phyloP scores from a whole-genome alignment of 2,888 invertebrate species.

The Lobophora halterata region DNA sequence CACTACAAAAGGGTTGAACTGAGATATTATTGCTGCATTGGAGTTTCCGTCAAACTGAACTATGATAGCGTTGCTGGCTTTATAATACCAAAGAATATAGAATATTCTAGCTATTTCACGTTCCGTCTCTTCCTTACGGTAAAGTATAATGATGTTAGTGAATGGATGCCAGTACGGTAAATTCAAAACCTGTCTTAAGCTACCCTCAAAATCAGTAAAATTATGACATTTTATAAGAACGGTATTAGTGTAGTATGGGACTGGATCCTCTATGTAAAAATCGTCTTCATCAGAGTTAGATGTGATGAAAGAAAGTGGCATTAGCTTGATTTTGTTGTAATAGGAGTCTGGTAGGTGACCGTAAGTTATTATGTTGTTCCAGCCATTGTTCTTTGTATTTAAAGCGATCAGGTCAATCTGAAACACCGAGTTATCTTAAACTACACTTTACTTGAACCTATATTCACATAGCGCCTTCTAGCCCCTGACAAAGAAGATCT shows the following conservation, averaged over 20 bases:
- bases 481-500: too few species aligned
- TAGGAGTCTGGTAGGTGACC: conserved; percentile 53
- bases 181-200: conserved; percentile 41
- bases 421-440: conserved; percentile 24
- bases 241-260: conserved; percentile 49
- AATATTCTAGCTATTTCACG: conserved; percentile 49
- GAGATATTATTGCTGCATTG: conserved; percentile 34
- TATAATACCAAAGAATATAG: conserved; percentile 59
- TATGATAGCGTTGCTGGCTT: conserved; percentile 49
- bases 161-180: conserved; percentile 59
- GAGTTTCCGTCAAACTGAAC: conserved; percentile 45
- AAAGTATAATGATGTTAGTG: conserved; percentile 48
- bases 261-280: conserved; percentile 44
- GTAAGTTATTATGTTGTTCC: conserved; percentile 52
- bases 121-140: conserved; percentile 42
- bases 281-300: conserved; percentile 43
- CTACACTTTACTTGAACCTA: too few species aligned
- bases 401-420: conserved; percentile 49
- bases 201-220: conserved; percentile 49
- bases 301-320: conserved; percentile 44
- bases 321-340: conserved; percentile 39
- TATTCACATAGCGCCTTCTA: too few species aligned
- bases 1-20: conserved; percentile 51
- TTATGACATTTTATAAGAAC: conserved; percentile 47
- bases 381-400: conserved; percentile 54